A percentile compares a stretch with the other conserved stretches of the same genome.
Conservation (phyloP, 1,140 invertebrate species). For the Eurosta solidaginis region DNA sequence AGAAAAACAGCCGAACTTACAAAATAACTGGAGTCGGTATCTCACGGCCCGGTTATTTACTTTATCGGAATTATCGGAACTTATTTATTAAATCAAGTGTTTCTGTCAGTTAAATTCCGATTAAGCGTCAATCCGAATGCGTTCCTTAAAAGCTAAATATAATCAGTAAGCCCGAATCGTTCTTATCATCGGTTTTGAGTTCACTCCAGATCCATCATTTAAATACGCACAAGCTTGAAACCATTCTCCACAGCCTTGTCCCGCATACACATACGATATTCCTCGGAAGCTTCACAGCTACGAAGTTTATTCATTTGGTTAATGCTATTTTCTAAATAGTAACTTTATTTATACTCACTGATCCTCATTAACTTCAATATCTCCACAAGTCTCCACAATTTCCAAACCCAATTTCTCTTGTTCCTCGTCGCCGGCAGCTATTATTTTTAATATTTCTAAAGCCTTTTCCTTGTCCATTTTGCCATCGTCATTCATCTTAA, state of each 20-base stretch:
- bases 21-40: background rate
- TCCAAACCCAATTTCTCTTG: background rate
- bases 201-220: background rate
- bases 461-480: constrained; percentile 32
- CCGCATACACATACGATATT: constrained; percentile 3
- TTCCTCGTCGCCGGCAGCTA: constrained; percentile 11
- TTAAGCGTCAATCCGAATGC: too few species aligned
- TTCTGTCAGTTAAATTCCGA: too few species aligned
- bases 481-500: constrained; percentile 32
- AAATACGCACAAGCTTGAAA: background rate
- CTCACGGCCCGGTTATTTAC: too few species aligned
- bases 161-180: background rate
- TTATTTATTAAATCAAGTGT: too few species aligned
- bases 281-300: constrained; percentile 33
- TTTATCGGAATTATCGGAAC: too few species aligned
- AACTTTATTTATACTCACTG: constrained; percentile 29
- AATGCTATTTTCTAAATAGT: background rate
- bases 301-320: background rate
- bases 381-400: constrained; percentile 16
- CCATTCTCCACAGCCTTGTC: background rate
- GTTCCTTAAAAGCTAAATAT: too few species aligned
- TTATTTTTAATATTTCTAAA: background rate
- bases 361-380: constrained; percentile 27
- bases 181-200: background rate
- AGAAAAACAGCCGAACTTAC: background rate